These are phyloP conservation scores for Rhabdornis inornatus DNA, from an alignment of 2,113 vertebrate genomes.

Conservation along the genomic window DNA sequence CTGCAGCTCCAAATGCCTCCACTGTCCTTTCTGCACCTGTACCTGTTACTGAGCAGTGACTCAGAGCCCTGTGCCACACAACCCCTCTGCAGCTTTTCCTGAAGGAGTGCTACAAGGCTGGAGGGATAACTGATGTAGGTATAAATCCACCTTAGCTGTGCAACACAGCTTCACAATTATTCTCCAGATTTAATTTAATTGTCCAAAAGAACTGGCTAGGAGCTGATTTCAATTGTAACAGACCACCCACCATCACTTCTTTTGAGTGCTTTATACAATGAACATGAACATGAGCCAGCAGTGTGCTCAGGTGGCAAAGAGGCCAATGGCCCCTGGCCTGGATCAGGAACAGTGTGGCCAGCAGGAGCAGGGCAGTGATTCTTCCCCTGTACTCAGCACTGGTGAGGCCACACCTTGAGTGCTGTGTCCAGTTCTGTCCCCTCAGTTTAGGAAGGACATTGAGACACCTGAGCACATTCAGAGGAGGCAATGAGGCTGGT, in stretches of 20 bases:
- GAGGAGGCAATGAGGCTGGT: neutral
- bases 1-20: neutral
- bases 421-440: neutral
- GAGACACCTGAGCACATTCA: rapidly evolving
- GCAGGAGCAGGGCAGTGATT: neutral
- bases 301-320: neutral
- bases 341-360: neutral
- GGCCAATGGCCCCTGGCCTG: neutral
- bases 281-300: neutral
- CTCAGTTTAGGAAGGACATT: neutral
- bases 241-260: neutral
- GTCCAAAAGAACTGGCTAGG: neutral
- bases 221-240: neutral
- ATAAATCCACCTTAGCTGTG: neutral
- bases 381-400: neutral
- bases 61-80: neutral
- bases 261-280: neutral
- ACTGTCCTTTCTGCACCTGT: neutral
- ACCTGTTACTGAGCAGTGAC: neutral
- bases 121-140: neutral
- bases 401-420: neutral
- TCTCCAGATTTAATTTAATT: neutral
- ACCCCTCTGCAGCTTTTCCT: neutral
- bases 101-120: neutral
- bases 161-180: neutral